Evolutionary conservation across 30 jellyfish, hydroid and myxozoan genomes (phyloP), one percentile per base, ranked within the genome.

Genomic region (Hydractinia echinata): DNA sequence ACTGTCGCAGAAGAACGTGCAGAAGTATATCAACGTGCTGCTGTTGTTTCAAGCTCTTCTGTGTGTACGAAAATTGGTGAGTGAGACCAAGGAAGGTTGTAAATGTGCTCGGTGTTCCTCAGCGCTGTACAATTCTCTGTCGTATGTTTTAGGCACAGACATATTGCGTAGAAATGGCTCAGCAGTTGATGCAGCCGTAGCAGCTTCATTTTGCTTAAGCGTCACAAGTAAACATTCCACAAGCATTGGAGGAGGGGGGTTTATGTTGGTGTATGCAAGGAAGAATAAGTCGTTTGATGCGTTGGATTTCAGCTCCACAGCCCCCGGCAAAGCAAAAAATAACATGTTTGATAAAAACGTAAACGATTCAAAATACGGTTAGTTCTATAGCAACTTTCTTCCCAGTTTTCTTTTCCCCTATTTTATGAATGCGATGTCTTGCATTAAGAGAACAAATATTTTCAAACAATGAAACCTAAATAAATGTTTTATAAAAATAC

Each of bases 191-290:
- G 89, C 96, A 18, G 98, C 96, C 4, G 79, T 92, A 53, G 96
- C 98, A 6, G 21, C 95, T 44, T 67, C 96, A 53, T 87, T 92
- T 68, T 92, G 98, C 72, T 81, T 92, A 62, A 88, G 98, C 54
- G 98, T 92, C 68, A 79, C 84, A 58, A 92, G 86, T 85, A 87
- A 79, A 95, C 94, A 92, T 54, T 79, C 96, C 14, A 80, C 98
- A 11, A 95, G 98, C 11, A 89, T 86, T 20, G 98, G 98, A 21
- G 98, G 98, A 8, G 98, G 98, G 15, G 98, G 98, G 53, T 83
- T 78, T 1, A 92, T 92, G 98, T 53, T 92, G 14, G 90, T 87
- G 21, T 92, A 92, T 87, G 87, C 66, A 8, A 84, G 91, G 76
- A 90, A 83, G 56, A 92, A 92, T 76, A 76, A 87, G 54, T 80